Conservation (phyloP, 1,140 invertebrate species). For the Sminthurides bifidus region DNA sequence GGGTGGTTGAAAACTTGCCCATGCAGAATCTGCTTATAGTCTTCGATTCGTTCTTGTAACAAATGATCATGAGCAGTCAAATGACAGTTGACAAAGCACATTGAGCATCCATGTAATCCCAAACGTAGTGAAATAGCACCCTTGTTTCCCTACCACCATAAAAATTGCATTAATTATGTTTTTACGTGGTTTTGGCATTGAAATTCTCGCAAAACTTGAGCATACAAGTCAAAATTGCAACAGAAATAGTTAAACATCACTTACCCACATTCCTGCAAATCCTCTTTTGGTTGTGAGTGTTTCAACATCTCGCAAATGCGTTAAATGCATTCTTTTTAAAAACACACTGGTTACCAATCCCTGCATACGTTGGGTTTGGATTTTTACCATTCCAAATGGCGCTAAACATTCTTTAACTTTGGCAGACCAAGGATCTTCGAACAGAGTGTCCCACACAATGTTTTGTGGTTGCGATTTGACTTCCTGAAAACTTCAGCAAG, state of each 20-base stretch:
- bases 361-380: constrained; percentile 62
- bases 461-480: constrained; percentile 77
- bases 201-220: not conserved
- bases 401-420: constrained; percentile 50
- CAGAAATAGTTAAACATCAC: not conserved
- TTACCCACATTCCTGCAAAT: constrained; percentile 73
- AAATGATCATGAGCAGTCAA: constrained; percentile 74
- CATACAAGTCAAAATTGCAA: not conserved
- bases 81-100: constrained; percentile 80
- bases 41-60: constrained; percentile 62
- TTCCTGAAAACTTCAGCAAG: constrained; percentile 62
- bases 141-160: constrained; percentile 74
- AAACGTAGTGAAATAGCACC: constrained; percentile 78
- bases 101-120: constrained; percentile 68
- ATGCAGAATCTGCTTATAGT: constrained; percentile 66
- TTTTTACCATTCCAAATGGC: constrained; percentile 58
- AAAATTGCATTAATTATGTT: too few relatives aligned
- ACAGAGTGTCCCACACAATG: constrained; percentile 62
- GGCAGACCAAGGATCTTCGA: constrained; percentile 70
- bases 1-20: constrained; percentile 42
- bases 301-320: constrained; percentile 67
- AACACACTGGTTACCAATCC: constrained; percentile 66
- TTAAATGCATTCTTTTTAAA: constrained; percentile 60
- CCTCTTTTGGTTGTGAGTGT: constrained; percentile 75
- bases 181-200: too few relatives aligned